A percentile compares a stretch with the other conserved stretches of the same genome.
phyloP scores from a whole-genome alignment of 2,797 vertebrate species.

The Diplodus sargus region DNA sequence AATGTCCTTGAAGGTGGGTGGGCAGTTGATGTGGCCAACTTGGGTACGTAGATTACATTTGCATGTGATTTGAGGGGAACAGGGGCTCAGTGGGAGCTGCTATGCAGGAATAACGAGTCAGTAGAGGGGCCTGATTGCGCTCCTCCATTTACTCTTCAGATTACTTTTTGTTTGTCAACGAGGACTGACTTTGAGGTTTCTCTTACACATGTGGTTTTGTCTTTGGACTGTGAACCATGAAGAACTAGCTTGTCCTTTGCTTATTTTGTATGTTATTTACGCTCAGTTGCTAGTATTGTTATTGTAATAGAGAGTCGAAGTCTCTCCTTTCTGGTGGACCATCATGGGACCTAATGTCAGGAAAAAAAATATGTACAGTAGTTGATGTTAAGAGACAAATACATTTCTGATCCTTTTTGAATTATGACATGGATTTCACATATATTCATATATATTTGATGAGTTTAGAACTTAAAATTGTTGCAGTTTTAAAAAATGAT shows the following conservation, averaged over 20 bases:
- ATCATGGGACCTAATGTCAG: too few relatives aligned
- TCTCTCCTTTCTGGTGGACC: too few relatives aligned
- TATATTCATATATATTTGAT: too few relatives aligned
- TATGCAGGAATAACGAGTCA: conserved; percentile 38
- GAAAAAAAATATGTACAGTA: too few relatives aligned
- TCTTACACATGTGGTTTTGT: background rate
- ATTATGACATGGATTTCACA: too few relatives aligned
- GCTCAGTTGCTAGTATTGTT: background rate
- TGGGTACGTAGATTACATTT: conserved; percentile 71
- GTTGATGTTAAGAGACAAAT: too few relatives aligned
- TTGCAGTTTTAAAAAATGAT: too few relatives aligned
- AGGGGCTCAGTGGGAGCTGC: conserved; percentile 34
- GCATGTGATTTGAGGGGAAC: conserved; percentile 65
- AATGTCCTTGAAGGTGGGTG: conserved; percentile 62
- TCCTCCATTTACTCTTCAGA: conserved; percentile 30
- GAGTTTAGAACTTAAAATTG: too few relatives aligned
- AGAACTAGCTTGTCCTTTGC: background rate
- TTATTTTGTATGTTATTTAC: background rate
- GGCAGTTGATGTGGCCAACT: conserved; percentile 49
- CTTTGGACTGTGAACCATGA: background rate
- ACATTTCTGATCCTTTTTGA: too few relatives aligned
- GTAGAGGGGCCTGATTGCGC: conserved; percentile 54
- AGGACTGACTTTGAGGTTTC: background rate
- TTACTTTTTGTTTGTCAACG: conserved; percentile 11
- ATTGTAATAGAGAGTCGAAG: too few relatives aligned